These are phyloP conservation scores for Okamejei kenojei DNA, from an alignment of 2,797 vertebrate species.

Conservation along the genomic window DNA sequence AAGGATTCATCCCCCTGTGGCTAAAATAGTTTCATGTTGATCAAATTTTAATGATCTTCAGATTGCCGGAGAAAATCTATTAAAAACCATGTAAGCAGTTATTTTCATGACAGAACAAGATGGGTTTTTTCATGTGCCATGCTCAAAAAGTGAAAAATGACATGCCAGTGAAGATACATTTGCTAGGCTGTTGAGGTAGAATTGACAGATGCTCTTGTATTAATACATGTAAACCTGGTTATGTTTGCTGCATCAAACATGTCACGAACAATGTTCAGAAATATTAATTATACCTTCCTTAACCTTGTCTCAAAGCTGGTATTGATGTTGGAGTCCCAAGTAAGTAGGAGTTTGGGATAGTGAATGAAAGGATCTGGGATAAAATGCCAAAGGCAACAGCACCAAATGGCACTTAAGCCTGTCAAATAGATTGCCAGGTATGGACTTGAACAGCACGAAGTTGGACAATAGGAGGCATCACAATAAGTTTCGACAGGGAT, in stretches of 20 bases:
- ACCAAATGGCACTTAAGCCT: neutral
- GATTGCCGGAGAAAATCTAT: neutral
- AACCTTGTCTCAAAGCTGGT: neutral
- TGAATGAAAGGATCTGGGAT: too few species aligned
- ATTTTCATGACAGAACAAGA: constrained; percentile 16
- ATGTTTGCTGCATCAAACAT: neutral
- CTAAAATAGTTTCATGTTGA: neutral
- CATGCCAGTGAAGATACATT: neutral
- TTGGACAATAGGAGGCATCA: neutral
- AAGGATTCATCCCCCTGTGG: neutral
- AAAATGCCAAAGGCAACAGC: neutral
- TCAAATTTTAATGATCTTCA: neutral
- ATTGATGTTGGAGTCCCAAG: neutral
- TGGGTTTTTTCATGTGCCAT: neutral
- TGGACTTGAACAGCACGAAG: neutral
- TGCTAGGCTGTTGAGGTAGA: neutral
- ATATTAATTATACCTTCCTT: too few species aligned
- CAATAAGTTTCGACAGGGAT: neutral
- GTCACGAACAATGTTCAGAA: neutral
- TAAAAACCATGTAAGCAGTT: neutral
- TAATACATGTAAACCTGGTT: neutral
- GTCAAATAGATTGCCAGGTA: neutral
- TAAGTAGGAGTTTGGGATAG: neutral
- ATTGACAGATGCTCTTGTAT: constrained; percentile 7
- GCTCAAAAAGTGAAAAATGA: neutral